These are phyloP conservation scores for Xestia sexstrigata DNA, from an alignment of 2,888 invertebrate species.

Conservation along the genomic window DNA sequence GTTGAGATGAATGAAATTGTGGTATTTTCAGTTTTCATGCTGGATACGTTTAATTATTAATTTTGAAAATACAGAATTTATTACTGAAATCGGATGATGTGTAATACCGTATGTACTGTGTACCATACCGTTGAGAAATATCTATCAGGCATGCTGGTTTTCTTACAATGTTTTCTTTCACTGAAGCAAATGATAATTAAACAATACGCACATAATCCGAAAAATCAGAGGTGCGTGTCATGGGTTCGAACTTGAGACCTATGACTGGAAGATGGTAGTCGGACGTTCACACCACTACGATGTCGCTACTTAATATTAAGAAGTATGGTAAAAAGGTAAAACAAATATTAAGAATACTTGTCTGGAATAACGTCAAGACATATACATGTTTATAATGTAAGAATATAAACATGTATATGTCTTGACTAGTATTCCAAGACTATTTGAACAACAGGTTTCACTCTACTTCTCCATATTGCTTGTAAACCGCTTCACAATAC, in stretches of 20 bases:
- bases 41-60: conserved; percentile 3
- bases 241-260: too few species aligned
- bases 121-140: too few species aligned
- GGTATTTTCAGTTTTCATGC: conserved; percentile 4
- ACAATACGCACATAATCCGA: too few species aligned
- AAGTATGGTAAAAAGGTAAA: background rate
- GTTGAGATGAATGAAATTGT: conserved; percentile 21
- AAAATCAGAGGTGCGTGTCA: too few species aligned
- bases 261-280: too few species aligned
- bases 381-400: too few species aligned
- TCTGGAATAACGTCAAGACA: background rate
- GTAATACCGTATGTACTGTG: too few species aligned
- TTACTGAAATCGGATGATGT: background rate
- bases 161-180: too few species aligned
- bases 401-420: too few species aligned
- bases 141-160: too few species aligned
- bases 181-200: too few species aligned
- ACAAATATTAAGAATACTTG: background rate
- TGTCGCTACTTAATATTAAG: background rate
- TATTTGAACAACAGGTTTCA: background rate
- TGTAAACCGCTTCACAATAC: background rate
- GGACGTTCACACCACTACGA: too few species aligned
- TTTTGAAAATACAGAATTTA: conserved; percentile 10
- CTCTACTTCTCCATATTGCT: background rate
- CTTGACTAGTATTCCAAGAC: background rate